Evolutionary conservation across 2,888 invertebrate species (phyloP).

Genomic region (Ichneumoninae sp.): DNA sequence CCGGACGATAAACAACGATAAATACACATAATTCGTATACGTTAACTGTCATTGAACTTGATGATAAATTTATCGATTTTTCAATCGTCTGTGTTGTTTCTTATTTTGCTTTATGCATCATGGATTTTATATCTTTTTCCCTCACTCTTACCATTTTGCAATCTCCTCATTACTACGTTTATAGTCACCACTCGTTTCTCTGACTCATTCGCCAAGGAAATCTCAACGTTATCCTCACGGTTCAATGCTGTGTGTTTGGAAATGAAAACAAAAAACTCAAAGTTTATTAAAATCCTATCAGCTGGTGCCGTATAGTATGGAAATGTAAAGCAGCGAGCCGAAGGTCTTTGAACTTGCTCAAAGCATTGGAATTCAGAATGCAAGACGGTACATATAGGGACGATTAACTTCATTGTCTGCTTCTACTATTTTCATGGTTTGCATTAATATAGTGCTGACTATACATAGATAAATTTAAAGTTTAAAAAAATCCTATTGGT

Average conservation of each 20-base stretch:
- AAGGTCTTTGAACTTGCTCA: neutral
- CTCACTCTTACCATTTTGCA: neutral
- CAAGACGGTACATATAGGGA: neutral
- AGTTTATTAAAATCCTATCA: neutral
- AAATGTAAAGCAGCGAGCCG: neutral
- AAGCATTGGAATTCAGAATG: neutral
- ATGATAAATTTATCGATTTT: neutral
- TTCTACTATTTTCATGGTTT: neutral
- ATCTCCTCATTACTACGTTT: neutral
- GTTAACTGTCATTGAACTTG: neutral
- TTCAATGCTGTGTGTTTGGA: neutral
- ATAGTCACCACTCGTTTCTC: neutral
- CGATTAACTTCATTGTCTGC: neutral
- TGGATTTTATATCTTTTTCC: neutral
- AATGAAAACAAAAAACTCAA: neutral
- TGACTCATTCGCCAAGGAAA: neutral
- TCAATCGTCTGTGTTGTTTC: neutral
- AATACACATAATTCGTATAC: neutral
- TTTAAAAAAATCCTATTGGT: neutral
- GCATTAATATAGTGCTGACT: neutral
- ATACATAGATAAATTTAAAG: too few species aligned
- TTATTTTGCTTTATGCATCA: neutral
- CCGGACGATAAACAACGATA: conserved; percentile 52
- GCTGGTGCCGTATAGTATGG: neutral
- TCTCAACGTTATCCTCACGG: neutral